Evolutionary conservation across 2,113 vertebrate species (phyloP), one percentile per base, ranked within the genome.

Genomic region (Dicaeum eximium): DNA sequence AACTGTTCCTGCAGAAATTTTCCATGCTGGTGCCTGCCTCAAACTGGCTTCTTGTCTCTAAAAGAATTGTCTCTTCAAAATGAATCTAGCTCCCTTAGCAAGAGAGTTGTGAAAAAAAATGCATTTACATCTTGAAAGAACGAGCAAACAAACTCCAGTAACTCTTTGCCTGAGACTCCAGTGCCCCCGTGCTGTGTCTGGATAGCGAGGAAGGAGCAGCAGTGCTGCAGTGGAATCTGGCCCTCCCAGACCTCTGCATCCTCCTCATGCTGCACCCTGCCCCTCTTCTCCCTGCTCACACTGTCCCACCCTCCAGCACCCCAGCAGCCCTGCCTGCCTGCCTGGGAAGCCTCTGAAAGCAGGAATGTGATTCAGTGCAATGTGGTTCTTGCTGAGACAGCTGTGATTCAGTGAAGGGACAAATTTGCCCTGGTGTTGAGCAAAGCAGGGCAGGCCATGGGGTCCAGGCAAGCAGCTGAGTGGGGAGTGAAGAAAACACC

Each of bases 191-290:
- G 47, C 81, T 65, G 30, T 35, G 37, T 6, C 42, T 80, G 62
- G 37, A 1, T 3, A 5, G 6, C 13, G 31, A 2, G 8, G 38
- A 60, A 35, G 4, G 10, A 42, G 23, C 14, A 2, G 4, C 18
- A 3, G 0, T 3, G 25, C 40, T 38, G 72, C 71, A 58, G 45
- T 0, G 3, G 82, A 44, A 15, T 18, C 47, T 33, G 73, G 42
- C 5, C 6, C 51, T 37, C 38, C 33, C 2, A 10, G 35, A 70
- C 5, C 7, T 60, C 22, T 16, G 30, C 20, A 37, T 9, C 30
- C 27, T 70, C 16, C 35, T 47, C 10, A 6, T 1, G 0, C 5
- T 0, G 0, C 1, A 1, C 4, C 13, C 38, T 40, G 17, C 40
- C 25, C 58, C 28, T 3, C 19, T 20, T 48, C 77, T 50, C 50